phyloP scores from a whole-genome alignment of 2,888 invertebrate species.

The Rapana venosa region DNA sequence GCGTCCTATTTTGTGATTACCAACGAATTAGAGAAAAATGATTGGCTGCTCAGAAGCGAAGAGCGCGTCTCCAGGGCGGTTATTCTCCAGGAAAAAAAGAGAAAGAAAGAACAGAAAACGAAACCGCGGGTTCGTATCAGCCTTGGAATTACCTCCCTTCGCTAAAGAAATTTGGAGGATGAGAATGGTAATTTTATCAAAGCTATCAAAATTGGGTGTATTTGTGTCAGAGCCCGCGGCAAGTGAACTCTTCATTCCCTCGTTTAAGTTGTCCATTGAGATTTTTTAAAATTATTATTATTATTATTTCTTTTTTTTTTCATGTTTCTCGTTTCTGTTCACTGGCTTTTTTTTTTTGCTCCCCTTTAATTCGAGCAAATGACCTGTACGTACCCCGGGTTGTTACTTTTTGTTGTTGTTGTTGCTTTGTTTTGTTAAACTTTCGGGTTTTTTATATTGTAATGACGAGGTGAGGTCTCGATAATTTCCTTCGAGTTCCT shows the following conservation, averaged over 20 bases:
- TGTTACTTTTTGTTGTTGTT: neutral
- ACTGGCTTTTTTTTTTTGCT: neutral
- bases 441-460: neutral
- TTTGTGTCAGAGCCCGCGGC: slow-evolving; percentile 18
- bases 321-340: neutral
- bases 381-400: neutral
- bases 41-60: slow-evolving; percentile 21
- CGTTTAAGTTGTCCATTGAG: neutral
- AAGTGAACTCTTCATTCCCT: slow-evolving; percentile 15
- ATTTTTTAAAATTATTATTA: too few species aligned
- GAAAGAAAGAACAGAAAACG: too few species aligned
- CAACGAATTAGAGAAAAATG: slow-evolving; percentile 33
- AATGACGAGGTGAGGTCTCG: neutral
- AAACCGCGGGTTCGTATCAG: slow-evolving; percentile 26
- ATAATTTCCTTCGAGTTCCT: neutral
- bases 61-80: slow-evolving; percentile 19
- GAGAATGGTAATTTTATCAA: slow-evolving; percentile 37
- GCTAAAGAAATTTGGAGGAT: slow-evolving; percentile 18
- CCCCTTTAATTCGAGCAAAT: neutral
- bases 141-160: slow-evolving; percentile 28
- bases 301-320: neutral
- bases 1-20: slow-evolving; percentile 35
- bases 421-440: too few species aligned
- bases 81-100: slow-evolving; percentile 14
- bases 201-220: slow-evolving; percentile 38